Percentiles rank a stretch among this genome's conserved stretches.
Evolutionary conservation across 2,797 vertebrate genomes (phyloP).

Genomic region (Girardinus metallicus): DNA sequence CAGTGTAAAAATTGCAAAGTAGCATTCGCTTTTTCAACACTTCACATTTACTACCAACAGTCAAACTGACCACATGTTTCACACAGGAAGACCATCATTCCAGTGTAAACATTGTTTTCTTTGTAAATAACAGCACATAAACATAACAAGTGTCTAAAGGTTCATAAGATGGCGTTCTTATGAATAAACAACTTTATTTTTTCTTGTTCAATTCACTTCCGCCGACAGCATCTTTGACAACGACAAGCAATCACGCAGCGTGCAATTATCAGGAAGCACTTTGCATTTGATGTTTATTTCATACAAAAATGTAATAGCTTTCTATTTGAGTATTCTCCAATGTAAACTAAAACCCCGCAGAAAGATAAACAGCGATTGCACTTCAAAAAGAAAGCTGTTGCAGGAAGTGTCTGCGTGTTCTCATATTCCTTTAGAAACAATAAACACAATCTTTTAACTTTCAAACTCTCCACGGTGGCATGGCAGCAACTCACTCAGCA

Average conservation of each 20-base stretch:
- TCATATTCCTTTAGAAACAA: constrained; percentile 75
- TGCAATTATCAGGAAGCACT: constrained; percentile 46
- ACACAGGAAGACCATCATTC: neutral
- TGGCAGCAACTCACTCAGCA: constrained; percentile 54
- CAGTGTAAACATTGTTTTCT: neutral
- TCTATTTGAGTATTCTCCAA: constrained; percentile 63
- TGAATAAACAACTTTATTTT: constrained; percentile 25
- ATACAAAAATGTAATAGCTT: constrained; percentile 41
- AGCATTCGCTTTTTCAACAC: neutral
- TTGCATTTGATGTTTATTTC: constrained; percentile 58
- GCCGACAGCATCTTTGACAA: constrained; percentile 52
- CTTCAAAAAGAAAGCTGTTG: constrained; percentile 70
- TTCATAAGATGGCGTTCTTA: neutral
- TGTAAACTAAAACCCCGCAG: constrained; percentile 66
- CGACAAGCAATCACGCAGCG: constrained; percentile 31
- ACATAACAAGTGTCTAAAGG: neutral
- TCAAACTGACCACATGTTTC: neutral
- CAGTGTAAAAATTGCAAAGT: neutral
- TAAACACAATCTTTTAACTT: constrained; percentile 76
- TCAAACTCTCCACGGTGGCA: constrained; percentile 64
- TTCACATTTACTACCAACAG: neutral
- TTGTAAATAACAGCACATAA: neutral
- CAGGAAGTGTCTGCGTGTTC: constrained; percentile 64
- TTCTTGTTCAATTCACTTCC: constrained; percentile 49
- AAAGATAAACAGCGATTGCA: constrained; percentile 72